These are phyloP conservation scores for Automeris io DNA, from an alignment of 2,888 invertebrate genomes.

Conservation along the genomic window DNA sequence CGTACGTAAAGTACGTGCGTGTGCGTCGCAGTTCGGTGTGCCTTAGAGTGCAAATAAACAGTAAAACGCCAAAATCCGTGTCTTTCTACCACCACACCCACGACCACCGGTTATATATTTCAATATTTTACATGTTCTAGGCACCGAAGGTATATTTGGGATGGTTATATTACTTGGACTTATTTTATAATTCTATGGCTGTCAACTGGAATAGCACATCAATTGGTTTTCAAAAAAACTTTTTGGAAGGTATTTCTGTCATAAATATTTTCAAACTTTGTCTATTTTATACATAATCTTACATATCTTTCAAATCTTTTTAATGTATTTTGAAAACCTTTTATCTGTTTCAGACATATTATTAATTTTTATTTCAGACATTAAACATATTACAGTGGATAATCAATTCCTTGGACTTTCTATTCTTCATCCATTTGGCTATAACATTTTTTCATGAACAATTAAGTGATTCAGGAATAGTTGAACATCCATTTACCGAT, in stretches of 20 bases:
- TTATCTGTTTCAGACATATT: no score
- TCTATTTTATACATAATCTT: no score
- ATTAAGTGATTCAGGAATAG: background rate
- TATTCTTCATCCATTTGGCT: slow-evolving; percentile 5
- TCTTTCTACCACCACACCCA: no score
- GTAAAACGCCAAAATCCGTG: no score
- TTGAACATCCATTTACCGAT: background rate
- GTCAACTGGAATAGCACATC: slow-evolving; percentile 10
- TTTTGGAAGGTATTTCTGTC: slow-evolving; percentile 22
- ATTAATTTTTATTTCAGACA: slow-evolving; percentile 7
- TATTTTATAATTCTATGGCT: slow-evolving; percentile 10
- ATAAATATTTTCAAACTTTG: no score
- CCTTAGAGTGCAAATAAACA: no score
- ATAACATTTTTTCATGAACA: slow-evolving; percentile 4
- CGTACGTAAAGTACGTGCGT: no score
- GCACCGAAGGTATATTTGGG: slow-evolving; percentile 2
- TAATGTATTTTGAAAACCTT: no score
- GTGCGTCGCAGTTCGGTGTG: no score
- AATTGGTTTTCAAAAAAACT: slow-evolving; percentile 15
- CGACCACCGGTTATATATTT: no score
- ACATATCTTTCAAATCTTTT: no score
- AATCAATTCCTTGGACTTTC: slow-evolving; percentile 9
- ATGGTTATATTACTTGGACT: background rate
- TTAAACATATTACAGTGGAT: slow-evolving; percentile 10
- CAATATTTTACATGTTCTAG: background rate